Evolutionary conservation across 92 coral and sea anemone species (phyloP).

Genomic region (Zoanthus sociatus): DNA sequence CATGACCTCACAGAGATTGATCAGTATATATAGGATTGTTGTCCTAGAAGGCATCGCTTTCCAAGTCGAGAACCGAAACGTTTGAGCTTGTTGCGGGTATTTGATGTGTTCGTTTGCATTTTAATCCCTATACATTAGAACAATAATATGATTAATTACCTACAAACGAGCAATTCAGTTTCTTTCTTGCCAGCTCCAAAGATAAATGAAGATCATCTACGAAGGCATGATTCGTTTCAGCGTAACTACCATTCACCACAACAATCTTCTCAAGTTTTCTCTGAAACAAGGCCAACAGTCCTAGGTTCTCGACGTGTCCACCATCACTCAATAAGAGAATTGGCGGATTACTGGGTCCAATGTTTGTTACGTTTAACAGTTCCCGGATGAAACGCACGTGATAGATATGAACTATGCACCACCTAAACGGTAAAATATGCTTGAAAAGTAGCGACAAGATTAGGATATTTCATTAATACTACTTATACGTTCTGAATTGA

Average conservation of each 20-base stretch:
- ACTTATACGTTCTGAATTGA: too few species aligned
- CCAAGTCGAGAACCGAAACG: too few species aligned
- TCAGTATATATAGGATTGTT: too few species aligned
- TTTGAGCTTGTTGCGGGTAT: too few species aligned
- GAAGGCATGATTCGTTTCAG: conserved; percentile 47
- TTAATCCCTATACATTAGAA: too few species aligned
- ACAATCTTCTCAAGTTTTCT: conserved; percentile 76
- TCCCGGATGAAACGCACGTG: conserved; percentile 88
- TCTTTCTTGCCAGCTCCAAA: conserved; percentile 73
- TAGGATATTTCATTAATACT: too few species aligned
- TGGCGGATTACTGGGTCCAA: conserved; percentile 84
- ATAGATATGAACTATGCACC: conserved; percentile 85
- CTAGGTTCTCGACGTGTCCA: conserved; percentile 87
- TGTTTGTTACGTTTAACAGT: conserved; percentile 69
- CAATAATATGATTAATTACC: conserved; percentile 37
- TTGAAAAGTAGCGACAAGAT: too few species aligned
- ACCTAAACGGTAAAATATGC: conserved; percentile 40
- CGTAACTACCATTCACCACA: conserved; percentile 71
- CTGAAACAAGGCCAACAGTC: conserved; percentile 75
- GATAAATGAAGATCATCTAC: conserved; percentile 61
- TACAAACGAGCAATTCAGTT: conserved; percentile 74
- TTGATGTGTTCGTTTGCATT: too few species aligned
- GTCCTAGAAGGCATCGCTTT: too few species aligned
- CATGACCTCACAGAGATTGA: too few species aligned
- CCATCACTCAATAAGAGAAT: conserved; percentile 79